phyloP scores from a whole-genome alignment of 2,113 vertebrate species.

The human (Homo sapiens) region DNA sequence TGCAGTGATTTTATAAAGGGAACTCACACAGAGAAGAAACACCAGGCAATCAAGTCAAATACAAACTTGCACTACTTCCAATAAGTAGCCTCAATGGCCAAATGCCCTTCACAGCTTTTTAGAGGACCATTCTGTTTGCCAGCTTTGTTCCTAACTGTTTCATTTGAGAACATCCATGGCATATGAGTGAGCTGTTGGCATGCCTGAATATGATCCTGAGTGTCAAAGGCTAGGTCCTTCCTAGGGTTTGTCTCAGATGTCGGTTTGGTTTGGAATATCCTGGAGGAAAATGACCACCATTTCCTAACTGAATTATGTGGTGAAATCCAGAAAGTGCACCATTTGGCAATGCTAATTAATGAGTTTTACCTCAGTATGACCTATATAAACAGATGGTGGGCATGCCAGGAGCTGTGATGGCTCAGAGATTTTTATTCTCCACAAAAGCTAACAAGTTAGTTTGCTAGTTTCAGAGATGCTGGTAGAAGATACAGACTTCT shows the following conservation, averaged over 20 bases:
- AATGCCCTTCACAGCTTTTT: slow-evolving; percentile 48
- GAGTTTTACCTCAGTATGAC: not conserved
- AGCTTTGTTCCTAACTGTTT: slow-evolving; percentile 55
- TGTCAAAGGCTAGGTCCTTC: slow-evolving; percentile 8
- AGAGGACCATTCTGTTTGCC: slow-evolving; percentile 49
- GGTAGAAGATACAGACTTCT: not conserved
- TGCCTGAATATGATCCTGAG: slow-evolving; percentile 32
- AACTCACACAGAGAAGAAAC: slow-evolving; percentile 64
- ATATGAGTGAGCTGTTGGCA: slow-evolving; percentile 25
- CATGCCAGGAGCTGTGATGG: not conserved
- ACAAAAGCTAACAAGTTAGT: not conserved
- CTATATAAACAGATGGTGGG: not conserved
- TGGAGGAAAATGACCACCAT: not conserved
- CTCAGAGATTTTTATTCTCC: not conserved
- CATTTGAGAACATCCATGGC: slow-evolving; percentile 59
- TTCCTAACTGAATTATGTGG: not conserved
- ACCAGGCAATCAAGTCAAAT: slow-evolving; percentile 60
- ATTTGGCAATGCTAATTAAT: not conserved
- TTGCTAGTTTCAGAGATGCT: not conserved
- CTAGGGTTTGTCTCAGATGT: not conserved
- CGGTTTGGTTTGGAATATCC: slow-evolving; percentile 29
- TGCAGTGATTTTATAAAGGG: slow-evolving; percentile 63
- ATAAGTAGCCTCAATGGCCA: slow-evolving; percentile 63
- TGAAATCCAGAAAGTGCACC: not conserved
- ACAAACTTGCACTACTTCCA: slow-evolving; percentile 34